phyloP scores from a whole-genome alignment of 2,113 vertebrate genomes.

The Catharus bicknelli region DNA sequence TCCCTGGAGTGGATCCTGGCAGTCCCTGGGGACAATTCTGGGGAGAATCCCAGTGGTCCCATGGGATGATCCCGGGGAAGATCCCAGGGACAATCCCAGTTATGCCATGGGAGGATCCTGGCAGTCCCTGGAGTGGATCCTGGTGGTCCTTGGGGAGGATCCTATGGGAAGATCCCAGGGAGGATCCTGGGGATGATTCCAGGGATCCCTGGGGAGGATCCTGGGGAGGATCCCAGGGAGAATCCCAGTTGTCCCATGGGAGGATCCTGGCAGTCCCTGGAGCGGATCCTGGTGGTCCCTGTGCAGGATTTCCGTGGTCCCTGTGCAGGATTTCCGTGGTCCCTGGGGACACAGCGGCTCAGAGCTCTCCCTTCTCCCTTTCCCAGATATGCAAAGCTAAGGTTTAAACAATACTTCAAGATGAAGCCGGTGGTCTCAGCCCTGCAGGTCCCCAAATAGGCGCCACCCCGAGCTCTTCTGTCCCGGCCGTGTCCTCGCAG shows the following conservation, averaged over 20 bases:
- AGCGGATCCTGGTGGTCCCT: too few relatives aligned
- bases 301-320: too few relatives aligned
- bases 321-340: too few relatives aligned
- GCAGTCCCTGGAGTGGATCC: too few relatives aligned
- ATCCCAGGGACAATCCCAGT: too few relatives aligned
- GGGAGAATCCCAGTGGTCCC: fast-evolving
- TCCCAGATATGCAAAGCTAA: conserved; percentile 89
- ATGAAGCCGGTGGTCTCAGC: conserved; percentile 89
- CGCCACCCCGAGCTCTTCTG: background rate
- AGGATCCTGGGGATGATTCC: too few relatives aligned
- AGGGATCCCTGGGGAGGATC: background rate
- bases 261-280: background rate
- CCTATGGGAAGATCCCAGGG: too few relatives aligned
- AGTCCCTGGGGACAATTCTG: too few relatives aligned
- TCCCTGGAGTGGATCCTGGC: background rate
- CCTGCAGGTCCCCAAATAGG: conserved; percentile 86
- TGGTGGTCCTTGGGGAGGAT: too few relatives aligned
- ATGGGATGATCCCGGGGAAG: background rate
- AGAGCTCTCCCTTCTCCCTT: background rate
- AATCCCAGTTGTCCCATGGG: background rate
- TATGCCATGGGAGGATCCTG: background rate
- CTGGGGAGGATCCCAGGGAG: background rate
- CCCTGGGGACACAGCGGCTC: background rate
- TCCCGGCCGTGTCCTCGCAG: background rate
- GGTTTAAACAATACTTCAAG: conserved; percentile 95